Evolutionary conservation across 2,888 invertebrate species (phyloP).

Genomic region (Amblyjoppa proteus): DNA sequence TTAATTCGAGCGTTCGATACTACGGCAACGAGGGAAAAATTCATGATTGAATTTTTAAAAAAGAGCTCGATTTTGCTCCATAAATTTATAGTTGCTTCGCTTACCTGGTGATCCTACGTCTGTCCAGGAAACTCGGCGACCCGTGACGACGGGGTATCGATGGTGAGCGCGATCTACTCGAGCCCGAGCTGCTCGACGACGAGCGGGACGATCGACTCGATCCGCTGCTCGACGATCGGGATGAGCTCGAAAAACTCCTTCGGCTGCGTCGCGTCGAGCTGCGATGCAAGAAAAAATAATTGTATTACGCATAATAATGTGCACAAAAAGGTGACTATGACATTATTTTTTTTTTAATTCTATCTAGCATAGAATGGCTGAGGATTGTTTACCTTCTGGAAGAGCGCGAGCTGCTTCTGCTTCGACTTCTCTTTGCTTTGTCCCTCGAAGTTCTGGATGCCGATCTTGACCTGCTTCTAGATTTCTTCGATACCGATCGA

Average conservation of each 20-base stretch:
- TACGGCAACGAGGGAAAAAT: constrained; percentile 60
- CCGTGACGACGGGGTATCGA: constrained; percentile 97
- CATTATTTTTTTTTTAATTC: background rate
- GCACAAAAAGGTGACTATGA: background rate
- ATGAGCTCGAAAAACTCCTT: constrained; percentile 82
- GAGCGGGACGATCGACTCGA: constrained; percentile 87
- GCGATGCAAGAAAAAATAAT: constrained; percentile 26
- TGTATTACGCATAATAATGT: background rate
- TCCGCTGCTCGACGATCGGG: constrained; percentile 86
- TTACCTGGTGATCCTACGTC: constrained; percentile 98
- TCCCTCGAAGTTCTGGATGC: constrained; percentile 77
- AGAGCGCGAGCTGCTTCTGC: constrained; percentile 80
- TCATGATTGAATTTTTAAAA: constrained; percentile 42
- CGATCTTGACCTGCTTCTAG: constrained; percentile 76
- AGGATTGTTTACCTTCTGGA: constrained; percentile 76
- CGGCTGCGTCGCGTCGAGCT: constrained; percentile 81
- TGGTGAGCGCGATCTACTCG: constrained; percentile 90
- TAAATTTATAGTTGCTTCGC: constrained; percentile 13
- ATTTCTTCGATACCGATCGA: constrained; percentile 75
- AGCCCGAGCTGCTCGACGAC: constrained; percentile 81
- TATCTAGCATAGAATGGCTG: background rate
- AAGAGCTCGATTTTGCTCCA: constrained; percentile 37
- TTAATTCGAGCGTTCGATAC: constrained; percentile 62
- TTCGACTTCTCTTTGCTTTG: constrained; percentile 75
- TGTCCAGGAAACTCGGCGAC: constrained; percentile 97